Conservation (phyloP, 2,888 invertebrate species). For the Phortica magna region DNA sequence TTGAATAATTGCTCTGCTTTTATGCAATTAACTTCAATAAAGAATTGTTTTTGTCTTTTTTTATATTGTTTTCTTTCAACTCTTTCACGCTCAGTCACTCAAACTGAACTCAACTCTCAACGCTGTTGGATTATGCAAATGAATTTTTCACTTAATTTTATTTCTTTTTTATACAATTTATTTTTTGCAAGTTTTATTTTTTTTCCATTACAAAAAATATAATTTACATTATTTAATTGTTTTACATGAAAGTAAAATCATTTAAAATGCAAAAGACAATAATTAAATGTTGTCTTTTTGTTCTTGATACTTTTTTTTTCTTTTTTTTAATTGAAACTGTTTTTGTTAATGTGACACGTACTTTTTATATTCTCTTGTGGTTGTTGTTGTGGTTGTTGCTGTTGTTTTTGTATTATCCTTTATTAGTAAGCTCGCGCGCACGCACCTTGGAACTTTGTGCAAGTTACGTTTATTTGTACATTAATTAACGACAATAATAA, state of each 20-base stretch:
- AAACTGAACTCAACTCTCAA: background rate
- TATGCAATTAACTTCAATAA: background rate
- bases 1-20: conserved; percentile 13
- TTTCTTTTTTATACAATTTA: background rate
- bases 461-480: too few relatives aligned
- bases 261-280: conserved; percentile 1
- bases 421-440: background rate
- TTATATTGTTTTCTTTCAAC: too few relatives aligned
- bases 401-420: too few relatives aligned
- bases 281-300: background rate
- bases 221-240: conserved; percentile 56
- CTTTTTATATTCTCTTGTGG: background rate
- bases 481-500: too few relatives aligned
- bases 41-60: too few relatives aligned
- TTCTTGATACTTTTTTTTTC: background rate
- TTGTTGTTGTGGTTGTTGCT: background rate
- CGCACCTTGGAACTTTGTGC: too few relatives aligned
- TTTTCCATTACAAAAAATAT: conserved; percentile 7
- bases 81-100: background rate
- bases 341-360: background rate
- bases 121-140: conserved; percentile 12
- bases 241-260: conserved; percentile 9
- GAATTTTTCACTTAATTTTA: background rate
- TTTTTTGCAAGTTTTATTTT: background rate
- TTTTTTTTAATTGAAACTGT: background rate